phyloP scores from a whole-genome alignment of 2,888 invertebrate species.

The Dyspetes luteomarginatus region DNA sequence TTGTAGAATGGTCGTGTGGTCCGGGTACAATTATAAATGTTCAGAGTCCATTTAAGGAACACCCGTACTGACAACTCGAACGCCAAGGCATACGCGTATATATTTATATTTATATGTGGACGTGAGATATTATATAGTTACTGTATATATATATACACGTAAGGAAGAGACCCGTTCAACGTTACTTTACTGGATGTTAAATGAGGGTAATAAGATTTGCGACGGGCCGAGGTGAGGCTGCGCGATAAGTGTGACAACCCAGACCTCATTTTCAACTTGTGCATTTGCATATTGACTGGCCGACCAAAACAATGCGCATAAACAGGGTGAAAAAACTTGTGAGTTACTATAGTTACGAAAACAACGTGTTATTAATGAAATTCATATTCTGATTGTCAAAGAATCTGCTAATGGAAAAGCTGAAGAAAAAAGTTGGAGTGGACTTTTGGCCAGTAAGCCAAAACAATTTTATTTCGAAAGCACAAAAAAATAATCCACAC shows the following conservation, averaged over 20 bases:
- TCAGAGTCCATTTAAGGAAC: constrained; percentile 37
- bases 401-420: no score
- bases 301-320: constrained; percentile 22
- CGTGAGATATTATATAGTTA: neutral
- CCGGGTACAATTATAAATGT: constrained; percentile 28
- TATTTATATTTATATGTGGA: constrained; percentile 15
- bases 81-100: constrained; percentile 28
- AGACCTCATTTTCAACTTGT: constrained; percentile 54
- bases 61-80: constrained; percentile 33
- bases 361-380: no score
- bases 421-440: no score
- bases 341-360: no score
- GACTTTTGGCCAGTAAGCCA: no score
- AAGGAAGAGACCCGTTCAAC: constrained; percentile 42
- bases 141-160: neutral
- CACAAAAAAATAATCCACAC: no score
- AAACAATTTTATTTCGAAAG: no score
- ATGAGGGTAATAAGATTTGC: constrained; percentile 76
- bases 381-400: no score
- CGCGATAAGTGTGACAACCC: constrained; percentile 50
- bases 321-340: no score
- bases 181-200: constrained; percentile 67
- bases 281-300: constrained; percentile 18
- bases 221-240: constrained; percentile 54
- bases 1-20: constrained; percentile 1